Evolutionary conservation across 64 coral and sea anemone genomes (phyloP).

Genomic region (Dendronephthya gigantea): DNA sequence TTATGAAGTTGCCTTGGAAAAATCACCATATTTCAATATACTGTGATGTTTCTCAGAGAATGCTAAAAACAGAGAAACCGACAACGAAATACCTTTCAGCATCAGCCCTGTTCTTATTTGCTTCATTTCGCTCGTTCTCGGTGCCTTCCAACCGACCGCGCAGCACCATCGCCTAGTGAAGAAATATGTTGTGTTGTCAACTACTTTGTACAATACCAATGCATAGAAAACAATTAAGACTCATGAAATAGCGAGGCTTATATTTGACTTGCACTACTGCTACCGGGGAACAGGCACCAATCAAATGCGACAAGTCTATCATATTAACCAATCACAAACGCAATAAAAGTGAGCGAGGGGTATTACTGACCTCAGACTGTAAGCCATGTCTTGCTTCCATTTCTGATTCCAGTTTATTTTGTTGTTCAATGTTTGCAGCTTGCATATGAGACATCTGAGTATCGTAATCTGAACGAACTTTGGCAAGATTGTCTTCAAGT

Average conservation of each 20-base stretch:
- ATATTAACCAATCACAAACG: no score
- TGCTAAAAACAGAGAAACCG: not conserved
- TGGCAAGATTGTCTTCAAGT: not conserved
- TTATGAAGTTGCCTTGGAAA: constrained; percentile 31
- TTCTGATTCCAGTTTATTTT: constrained; percentile 7
- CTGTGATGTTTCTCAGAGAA: no score
- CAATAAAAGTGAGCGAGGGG: no score
- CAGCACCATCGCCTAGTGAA: constrained; percentile 55
- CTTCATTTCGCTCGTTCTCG: constrained; percentile 62
- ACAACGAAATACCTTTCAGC: constrained; percentile 60
- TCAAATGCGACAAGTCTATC: no score
- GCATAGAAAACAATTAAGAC: no score
- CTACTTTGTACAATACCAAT: no score
- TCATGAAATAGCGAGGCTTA: not conserved
- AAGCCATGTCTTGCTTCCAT: not conserved
- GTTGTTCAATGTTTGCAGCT: not conserved
- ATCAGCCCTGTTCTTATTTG: constrained; percentile 43
- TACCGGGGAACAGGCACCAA: no score
- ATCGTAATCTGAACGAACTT: not conserved
- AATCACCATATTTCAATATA: no score
- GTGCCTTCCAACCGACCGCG: constrained; percentile 64
- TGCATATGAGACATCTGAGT: not conserved
- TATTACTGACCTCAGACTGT: not conserved
- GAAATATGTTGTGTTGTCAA: no score
- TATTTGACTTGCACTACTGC: no score